Percentiles rank a stretch among this genome's conserved stretches.
These are phyloP conservation scores for Anthopleura xanthogrammica DNA, from an alignment of 92 coral and sea anemone species.

Conservation along the genomic window DNA sequence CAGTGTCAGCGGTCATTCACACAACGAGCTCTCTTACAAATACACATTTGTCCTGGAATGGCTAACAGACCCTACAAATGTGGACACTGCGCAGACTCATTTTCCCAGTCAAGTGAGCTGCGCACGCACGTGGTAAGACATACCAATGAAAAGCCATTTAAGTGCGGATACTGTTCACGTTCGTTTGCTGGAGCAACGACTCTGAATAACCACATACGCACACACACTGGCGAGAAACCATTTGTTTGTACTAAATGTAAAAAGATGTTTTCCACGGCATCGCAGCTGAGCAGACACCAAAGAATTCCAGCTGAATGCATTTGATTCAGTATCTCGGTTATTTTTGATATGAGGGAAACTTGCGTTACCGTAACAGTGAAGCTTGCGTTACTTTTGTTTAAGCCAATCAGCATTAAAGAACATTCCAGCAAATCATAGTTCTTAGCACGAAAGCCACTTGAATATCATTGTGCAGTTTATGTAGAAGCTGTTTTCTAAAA, in stretches of 20 bases:
- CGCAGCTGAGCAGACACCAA: slow-evolving; percentile 95
- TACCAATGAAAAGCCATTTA: slow-evolving; percentile 90
- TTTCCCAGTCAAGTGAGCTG: slow-evolving; percentile 81
- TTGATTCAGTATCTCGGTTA: not conserved
- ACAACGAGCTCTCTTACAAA: slow-evolving; percentile 84
- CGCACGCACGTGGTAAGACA: slow-evolving; percentile 96
- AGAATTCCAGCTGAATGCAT: slow-evolving; percentile 82
- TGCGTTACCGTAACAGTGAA: not conserved
- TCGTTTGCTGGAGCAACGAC: slow-evolving; percentile 98
- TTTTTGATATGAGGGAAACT: not conserved
- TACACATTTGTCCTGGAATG: slow-evolving; percentile 89
- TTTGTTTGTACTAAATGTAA: slow-evolving; percentile 86
- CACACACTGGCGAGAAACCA: slow-evolving; percentile 97
- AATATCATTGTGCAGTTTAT: no score
- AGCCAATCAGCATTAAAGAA: not conserved
- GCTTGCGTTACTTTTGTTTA: not conserved
- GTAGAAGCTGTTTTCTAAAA: no score
- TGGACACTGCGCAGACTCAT: slow-evolving; percentile 88
- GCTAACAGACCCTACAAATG: slow-evolving; percentile 85
- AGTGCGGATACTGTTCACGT: slow-evolving; percentile 98
- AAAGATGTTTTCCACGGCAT: slow-evolving; percentile 87
- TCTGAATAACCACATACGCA: slow-evolving; percentile 92
- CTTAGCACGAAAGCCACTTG: no score
- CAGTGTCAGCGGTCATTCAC: slow-evolving; percentile 91
- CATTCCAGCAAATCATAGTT: no score